A percentile compares a stretch with the other conserved stretches of the same genome.
Evolutionary conservation across 2,797 vertebrate species (phyloP).

Genomic region (Serranus cabrilla): DNA sequence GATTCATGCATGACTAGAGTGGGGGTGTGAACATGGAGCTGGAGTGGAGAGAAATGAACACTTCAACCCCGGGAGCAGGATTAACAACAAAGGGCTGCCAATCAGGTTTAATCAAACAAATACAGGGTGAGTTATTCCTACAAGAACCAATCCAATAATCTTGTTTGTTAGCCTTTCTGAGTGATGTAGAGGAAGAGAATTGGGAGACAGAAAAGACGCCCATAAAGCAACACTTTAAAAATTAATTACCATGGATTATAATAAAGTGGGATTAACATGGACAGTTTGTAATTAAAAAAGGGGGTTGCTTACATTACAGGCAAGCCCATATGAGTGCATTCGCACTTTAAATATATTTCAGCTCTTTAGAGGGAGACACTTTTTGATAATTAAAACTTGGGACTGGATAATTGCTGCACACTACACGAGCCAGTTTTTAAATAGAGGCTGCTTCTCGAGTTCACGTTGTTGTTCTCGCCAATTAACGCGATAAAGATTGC

Average conservation of each 20-base stretch:
- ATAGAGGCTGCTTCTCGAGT: background rate
- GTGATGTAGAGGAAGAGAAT: conserved; percentile 52
- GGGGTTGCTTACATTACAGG: background rate
- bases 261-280: conserved; percentile 35
- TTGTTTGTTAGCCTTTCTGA: conserved; percentile 61
- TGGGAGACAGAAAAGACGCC: conserved; percentile 22
- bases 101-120: conserved; percentile 74
- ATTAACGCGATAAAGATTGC: conserved; percentile 11
- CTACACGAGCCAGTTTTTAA: background rate
- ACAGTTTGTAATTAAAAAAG: conserved; percentile 16
- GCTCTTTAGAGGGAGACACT: background rate
- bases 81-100: conserved; percentile 77
- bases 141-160: conserved; percentile 68
- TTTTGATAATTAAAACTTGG: background rate
- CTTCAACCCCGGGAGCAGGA: conserved; percentile 59
- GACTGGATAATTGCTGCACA: background rate
- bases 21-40: conserved; percentile 54
- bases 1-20: conserved; percentile 61
- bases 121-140: conserved; percentile 57
- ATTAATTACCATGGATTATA: conserved; percentile 43
- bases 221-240: conserved; percentile 26
- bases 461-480: conserved; percentile 10
- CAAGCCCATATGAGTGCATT: background rate
- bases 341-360: background rate
- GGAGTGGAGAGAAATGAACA: conserved; percentile 53